Evolutionary conservation across 2,797 vertebrate genomes (phyloP).

Genomic region (Lophura swinhoii): DNA sequence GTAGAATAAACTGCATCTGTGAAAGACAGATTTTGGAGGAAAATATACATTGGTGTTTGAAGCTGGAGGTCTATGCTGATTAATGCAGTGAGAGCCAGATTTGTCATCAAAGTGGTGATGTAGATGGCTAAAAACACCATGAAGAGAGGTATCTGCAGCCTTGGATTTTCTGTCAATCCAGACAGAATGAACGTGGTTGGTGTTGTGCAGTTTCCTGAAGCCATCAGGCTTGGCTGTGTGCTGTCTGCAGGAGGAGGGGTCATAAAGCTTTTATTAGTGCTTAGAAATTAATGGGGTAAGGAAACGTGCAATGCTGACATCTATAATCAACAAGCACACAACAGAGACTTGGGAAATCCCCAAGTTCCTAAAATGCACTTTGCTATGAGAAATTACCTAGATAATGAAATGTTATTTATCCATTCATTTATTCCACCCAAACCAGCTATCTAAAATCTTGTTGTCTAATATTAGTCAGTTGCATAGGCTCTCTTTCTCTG

Average conservation of each 20-base stretch:
- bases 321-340: no score
- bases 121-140: slow-evolving; percentile 23
- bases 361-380: no score
- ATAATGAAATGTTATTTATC: no score
- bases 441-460: no score
- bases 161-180: neutral
- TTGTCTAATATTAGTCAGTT: no score
- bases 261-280: neutral
- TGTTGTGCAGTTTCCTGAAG: neutral
- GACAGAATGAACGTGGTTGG: neutral
- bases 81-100: neutral
- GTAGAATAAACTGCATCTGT: slow-evolving; percentile 30
- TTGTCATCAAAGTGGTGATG: neutral
- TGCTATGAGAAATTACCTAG: no score
- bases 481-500: no score
- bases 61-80: neutral
- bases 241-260: neutral
- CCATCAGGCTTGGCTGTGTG: neutral
- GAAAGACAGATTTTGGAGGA: slow-evolving; percentile 4
- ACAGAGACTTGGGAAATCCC: no score
- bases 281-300: neutral
- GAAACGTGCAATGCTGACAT: no score
- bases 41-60: slow-evolving; percentile 30
- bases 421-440: no score
- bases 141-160: neutral